Conservation (phyloP, 2,888 invertebrate species). For the Hermodice carunculata region DNA sequence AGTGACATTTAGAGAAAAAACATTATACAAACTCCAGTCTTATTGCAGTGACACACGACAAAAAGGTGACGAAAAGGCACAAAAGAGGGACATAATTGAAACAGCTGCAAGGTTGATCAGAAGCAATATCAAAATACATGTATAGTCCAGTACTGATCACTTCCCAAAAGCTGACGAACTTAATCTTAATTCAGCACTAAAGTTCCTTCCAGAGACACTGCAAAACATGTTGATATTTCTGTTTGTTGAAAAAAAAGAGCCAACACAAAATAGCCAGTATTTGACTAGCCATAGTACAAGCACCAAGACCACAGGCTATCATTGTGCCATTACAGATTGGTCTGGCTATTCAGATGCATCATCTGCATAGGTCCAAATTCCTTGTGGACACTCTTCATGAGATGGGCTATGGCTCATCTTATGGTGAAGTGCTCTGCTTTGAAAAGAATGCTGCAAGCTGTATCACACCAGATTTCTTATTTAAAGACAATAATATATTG, state of each 20-base stretch:
- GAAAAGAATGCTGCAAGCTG: too few relatives aligned
- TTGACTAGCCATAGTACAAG: neutral
- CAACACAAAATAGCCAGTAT: slow-evolving; percentile 1
- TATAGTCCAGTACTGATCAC: neutral
- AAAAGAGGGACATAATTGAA: neutral
- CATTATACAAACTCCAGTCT: too few relatives aligned
- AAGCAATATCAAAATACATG: neutral
- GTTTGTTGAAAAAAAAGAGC: neutral
- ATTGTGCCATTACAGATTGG: neutral
- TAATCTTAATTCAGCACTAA: neutral
- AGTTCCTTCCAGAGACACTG: neutral
- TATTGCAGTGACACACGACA: too few relatives aligned
- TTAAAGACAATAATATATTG: too few relatives aligned
- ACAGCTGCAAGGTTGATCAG: neutral
- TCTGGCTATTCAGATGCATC: slow-evolving; percentile 3
- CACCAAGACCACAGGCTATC: neutral
- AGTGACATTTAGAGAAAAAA: slow-evolving; percentile 6
- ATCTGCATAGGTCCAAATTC: too few relatives aligned
- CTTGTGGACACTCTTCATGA: too few relatives aligned
- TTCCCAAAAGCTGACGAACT: neutral
- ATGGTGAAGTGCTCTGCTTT: too few relatives aligned
- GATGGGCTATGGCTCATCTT: too few relatives aligned
- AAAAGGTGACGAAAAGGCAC: neutral
- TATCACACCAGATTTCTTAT: too few relatives aligned
- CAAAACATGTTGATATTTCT: neutral